phyloP scores from a whole-genome alignment of 2,113 vertebrate species.

The Elephantulus edwardii region DNA sequence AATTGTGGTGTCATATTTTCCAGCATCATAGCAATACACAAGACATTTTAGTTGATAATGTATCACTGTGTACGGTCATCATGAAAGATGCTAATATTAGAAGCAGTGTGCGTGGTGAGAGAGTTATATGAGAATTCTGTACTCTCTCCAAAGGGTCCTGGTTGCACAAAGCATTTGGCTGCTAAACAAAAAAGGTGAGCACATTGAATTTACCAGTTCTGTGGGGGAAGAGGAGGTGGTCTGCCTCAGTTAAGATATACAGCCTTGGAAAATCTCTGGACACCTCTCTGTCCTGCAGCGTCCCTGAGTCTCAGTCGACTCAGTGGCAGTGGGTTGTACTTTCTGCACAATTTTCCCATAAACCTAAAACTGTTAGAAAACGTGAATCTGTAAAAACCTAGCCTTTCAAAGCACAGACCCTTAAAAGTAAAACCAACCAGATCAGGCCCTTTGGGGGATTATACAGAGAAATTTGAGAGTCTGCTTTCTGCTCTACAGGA shows the following conservation, averaged over 20 bases:
- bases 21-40: no score
- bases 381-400: background rate
- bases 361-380: background rate
- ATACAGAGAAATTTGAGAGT: conserved; percentile 10
- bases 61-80: background rate
- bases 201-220: no score
- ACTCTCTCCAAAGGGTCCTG: no score
- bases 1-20: no score
- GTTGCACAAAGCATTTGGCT: no score
- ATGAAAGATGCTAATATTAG: background rate
- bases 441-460: background rate
- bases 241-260: no score
- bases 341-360: background rate
- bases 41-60: background rate
- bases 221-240: no score
- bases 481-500: conserved; percentile 59
- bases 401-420: background rate
- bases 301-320: no score
- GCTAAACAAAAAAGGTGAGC: no score
- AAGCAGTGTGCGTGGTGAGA: background rate
- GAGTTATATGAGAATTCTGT: background rate
- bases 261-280: no score
- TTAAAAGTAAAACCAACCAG: background rate
- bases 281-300: no score
- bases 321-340: no score